phyloP scores from a whole-genome alignment of 2,888 invertebrate species.

The Drosophila birchii region DNA sequence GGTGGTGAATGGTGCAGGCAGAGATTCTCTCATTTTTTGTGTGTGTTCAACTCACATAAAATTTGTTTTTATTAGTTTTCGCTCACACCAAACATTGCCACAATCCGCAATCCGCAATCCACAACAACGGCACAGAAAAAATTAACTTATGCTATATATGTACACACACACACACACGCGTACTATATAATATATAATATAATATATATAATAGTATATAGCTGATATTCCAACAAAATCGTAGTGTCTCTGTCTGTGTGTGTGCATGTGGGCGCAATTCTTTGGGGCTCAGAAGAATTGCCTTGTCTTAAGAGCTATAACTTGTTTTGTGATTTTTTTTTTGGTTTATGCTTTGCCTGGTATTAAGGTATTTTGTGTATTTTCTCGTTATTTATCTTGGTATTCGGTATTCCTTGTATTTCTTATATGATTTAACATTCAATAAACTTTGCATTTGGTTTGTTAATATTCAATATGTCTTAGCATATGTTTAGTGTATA shows the following conservation, averaged over 20 bases:
- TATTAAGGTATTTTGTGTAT: slow-evolving; percentile 9
- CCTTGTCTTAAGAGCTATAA: slow-evolving; percentile 25
- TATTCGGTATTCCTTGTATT: slow-evolving; percentile 8
- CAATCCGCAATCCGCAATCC: slow-evolving; percentile 20
- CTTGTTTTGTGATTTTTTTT: not conserved
- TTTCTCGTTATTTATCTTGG: not conserved
- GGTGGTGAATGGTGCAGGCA: slow-evolving; percentile 1
- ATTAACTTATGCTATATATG: slow-evolving; percentile 56
- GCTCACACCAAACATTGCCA: slow-evolving; percentile 49
- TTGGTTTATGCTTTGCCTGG: slow-evolving; percentile 13
- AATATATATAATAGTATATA: not conserved
- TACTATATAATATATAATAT: slow-evolving; percentile 9
- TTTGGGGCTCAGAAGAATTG: slow-evolving; percentile 50
- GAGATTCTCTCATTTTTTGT: slow-evolving; percentile 34
- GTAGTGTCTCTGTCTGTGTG: not conserved
- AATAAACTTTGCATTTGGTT: slow-evolving; percentile 42
- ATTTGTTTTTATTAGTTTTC: slow-evolving; percentile 75
- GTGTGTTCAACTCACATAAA: slow-evolving; percentile 73
- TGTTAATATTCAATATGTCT: slow-evolving; percentile 43
- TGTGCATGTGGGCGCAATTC: slow-evolving; percentile 20
- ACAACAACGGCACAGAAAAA: slow-evolving; percentile 42
- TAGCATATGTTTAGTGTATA: slow-evolving; percentile 33
- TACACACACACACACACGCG: slow-evolving; percentile 30
- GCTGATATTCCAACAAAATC: slow-evolving; percentile 7
- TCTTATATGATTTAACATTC: slow-evolving; percentile 38